A percentile compares a stretch with the other conserved stretches of the same genome.
Conservation (phyloP, 2,113 vertebrate species). For the Dendropsophus ebraccatus region DNA sequence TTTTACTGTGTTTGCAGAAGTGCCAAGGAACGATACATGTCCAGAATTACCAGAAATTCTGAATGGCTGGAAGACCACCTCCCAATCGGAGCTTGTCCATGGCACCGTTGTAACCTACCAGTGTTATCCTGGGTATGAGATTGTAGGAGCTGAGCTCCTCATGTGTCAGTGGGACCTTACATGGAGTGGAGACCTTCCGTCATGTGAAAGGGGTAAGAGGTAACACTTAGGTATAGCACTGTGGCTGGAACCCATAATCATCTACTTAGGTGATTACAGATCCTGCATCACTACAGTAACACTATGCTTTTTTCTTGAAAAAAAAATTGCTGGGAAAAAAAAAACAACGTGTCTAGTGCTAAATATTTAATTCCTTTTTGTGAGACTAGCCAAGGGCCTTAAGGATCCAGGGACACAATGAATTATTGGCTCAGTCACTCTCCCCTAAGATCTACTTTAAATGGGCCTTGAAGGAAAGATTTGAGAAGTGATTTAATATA, state of each 20-base stretch:
- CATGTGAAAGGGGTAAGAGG: slow-evolving; percentile 85
- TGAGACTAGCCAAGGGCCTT: too few relatives aligned
- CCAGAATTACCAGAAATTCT: slow-evolving; percentile 91
- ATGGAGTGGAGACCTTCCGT: slow-evolving; percentile 90
- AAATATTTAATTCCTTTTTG: too few relatives aligned
- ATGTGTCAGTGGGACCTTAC: slow-evolving; percentile 98
- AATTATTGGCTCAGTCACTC: too few relatives aligned
- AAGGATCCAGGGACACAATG: too few relatives aligned
- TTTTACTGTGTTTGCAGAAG: slow-evolving; percentile 74
- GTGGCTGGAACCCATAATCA: neutral
- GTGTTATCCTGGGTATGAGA: slow-evolving; percentile 91
- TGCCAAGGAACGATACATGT: slow-evolving; percentile 92
- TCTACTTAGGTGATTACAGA: neutral
- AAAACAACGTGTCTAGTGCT: too few relatives aligned
- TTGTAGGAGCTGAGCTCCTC: slow-evolving; percentile 85
- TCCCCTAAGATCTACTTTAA: too few relatives aligned
- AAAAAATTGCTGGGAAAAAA: too few relatives aligned
- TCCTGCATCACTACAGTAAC: too few relatives aligned
- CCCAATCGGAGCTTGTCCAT: slow-evolving; percentile 89
- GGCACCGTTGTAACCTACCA: slow-evolving; percentile 94
- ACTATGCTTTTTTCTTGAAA: too few relatives aligned
- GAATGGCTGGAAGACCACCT: slow-evolving; percentile 92
- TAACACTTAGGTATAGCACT: neutral
- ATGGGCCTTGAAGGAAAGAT: too few relatives aligned
- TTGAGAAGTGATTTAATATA: too few relatives aligned